Base-by-base conservation (phyloP, 2,797 vertebrate genomes). In the Clarias fuscus region DNA sequence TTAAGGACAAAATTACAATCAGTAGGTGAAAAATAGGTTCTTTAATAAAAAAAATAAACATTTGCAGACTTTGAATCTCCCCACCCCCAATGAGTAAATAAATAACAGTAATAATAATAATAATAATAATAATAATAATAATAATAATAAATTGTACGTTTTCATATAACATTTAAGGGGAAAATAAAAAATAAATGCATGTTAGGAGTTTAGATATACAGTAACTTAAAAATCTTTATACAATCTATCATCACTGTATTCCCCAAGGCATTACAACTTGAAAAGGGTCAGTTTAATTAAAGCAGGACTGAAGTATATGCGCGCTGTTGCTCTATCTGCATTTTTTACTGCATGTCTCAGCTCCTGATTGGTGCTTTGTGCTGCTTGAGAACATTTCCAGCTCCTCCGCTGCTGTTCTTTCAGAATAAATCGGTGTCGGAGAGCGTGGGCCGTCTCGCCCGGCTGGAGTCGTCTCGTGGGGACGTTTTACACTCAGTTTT, bases 341-440 rank as follows among this genome's bases (percentile, higher is more conserved):
- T 77, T 30, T 48, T 59, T 58, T 77, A 30, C 17, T 33, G 53
- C 53, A 77, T 20, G 3, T 58, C 53, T 58, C 53, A 59, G 48
- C 48, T 58, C 27, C 73, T 56, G 14, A 33, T 59, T 18, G 20
- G 56, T 59, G 27, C 27, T 77, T 22, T 22, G 43, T 48, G 6
- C 71, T 73, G 40, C 43, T 48, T 73, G 22, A 73, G 53, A 59
- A 59, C 75, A 59, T 76, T 76, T 76, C 17, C 27, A 59, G 75
- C 27, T 22, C 33, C 56, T 77, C 75, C 5, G 18, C 75, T 59
- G 56, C n/a, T 77, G 56, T 33, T 77, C 56, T 59, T 77, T 77
- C 27, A 59, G 18, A 22, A 59, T 58, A 59, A 59, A 59, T 20
- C 53, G 53, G 53, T 77, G 75, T 77, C 17, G 18, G 18, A 58